Evolutionary conservation across 2,888 invertebrate genomes (phyloP).

Genomic region (Cantharis flavilabris): DNA sequence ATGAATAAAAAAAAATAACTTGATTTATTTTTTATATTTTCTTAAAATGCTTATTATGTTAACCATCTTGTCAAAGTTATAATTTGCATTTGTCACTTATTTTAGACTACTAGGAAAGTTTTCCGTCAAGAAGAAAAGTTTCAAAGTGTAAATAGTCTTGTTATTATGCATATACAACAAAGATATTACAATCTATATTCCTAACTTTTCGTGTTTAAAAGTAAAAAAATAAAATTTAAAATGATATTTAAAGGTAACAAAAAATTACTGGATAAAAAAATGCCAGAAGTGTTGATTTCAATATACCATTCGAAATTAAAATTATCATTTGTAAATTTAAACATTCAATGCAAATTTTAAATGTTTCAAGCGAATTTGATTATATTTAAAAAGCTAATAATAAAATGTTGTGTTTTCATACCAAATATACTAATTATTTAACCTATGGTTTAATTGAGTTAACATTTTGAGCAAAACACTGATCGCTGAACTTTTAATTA

Average conservation of each 20-base stretch:
- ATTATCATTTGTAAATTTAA: not conserved
- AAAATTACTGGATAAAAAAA: not conserved
- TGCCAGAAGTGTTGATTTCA: not conserved
- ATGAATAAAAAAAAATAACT: not conserved
- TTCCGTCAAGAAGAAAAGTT: not conserved
- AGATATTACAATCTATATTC: not conserved
- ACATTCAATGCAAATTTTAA: not conserved
- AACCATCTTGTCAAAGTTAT: not conserved
- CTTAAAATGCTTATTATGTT: not conserved
- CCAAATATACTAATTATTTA: not conserved
- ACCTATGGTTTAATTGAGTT: not conserved
- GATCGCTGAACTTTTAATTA: not conserved
- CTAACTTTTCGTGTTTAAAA: not conserved
- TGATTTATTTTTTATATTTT: not conserved
- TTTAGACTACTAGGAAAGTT: not conserved
- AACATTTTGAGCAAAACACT: not conserved
- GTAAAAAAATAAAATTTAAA: not conserved
- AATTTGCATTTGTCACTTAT: conserved; percentile 3
- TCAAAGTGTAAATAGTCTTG: not conserved
- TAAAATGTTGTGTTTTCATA: not conserved
- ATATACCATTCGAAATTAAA: not conserved
- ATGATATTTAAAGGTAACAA: not conserved
- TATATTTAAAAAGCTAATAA: not conserved
- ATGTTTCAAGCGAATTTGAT: not conserved
- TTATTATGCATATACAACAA: not conserved